Evolutionary conservation across 1,140 invertebrate genomes (phyloP), one percentile per base, ranked within the genome.

Genomic region (Daktulosphaira vitifoliae): DNA sequence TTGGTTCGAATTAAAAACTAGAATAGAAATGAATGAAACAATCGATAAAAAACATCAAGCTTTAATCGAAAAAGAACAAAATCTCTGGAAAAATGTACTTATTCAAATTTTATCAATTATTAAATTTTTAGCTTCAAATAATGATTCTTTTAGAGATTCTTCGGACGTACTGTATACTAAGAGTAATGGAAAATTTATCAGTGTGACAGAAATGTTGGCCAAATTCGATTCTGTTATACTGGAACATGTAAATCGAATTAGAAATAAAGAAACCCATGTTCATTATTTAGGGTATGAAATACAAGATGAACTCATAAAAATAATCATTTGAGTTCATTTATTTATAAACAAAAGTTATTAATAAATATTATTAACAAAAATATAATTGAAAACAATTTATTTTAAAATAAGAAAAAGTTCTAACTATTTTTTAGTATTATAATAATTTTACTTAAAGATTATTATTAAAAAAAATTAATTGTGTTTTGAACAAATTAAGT

Each of bases 131-230:
- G 26, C 50, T 2, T 2, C 23, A 13, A 7, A 52, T 37, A 52
- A 52, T 33, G 26, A 52, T 52, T 15, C 50, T 5, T 52, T 52
- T 16, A 1, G 50, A 33, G 50, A 16, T 13, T 26, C 0, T 16
- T 52, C 50, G 7, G 50, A 52, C 11, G 50, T 52, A 16, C 16
- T 52, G 11, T 52, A 52, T 20, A 52, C 50, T 16, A 16, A 52
- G 18, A 15, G 33, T 52, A 52, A 52, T 20, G 26, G 50, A 1
- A 52, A 52, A 52, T 52, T 52, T 52, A 15, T 52, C 16, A 26
- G 50, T 1, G 4, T 16, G 9, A 37, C 33, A 5, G 50, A 52
- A 52, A 52, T 16, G n/a, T 37, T 52, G 18, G 50, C 50, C 0
- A 37, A 52, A 26, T 50, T 50, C 26, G 26, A 51, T 16, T 1